Percentiles rank a stretch among this genome's conserved stretches.
Evolutionary conservation across 2,113 vertebrate genomes (phyloP).

Genomic region (Okapia johnstoni): DNA sequence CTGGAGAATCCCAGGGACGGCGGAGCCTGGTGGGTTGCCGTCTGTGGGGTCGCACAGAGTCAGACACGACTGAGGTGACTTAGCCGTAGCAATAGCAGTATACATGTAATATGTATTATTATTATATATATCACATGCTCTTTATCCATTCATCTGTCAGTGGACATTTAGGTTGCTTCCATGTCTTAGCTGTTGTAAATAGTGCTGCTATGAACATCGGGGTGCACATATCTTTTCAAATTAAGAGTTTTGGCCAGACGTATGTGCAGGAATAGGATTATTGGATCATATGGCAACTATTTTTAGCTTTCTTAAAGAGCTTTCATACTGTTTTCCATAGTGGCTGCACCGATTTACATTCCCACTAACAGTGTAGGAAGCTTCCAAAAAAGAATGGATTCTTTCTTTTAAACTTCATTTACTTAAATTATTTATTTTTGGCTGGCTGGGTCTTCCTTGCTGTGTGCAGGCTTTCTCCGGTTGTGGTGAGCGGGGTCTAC

Average conservation of each 20-base stretch:
- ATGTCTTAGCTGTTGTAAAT: not conserved
- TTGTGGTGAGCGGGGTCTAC: not conserved
- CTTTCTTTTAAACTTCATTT: not conserved
- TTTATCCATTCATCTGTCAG: not conserved
- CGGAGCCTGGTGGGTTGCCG: too few relatives aligned
- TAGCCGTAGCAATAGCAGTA: too few relatives aligned
- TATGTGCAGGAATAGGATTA: not conserved
- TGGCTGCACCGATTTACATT: not conserved
- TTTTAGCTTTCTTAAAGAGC: not conserved
- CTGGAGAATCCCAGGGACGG: too few relatives aligned
- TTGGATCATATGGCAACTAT: not conserved
- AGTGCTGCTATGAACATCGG: not conserved
- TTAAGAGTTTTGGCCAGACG: not conserved
- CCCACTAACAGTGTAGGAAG: not conserved
- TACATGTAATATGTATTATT: not conserved
- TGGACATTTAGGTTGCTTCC: not conserved
- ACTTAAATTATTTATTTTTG: not conserved
- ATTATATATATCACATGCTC: not conserved
- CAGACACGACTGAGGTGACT: too few relatives aligned
- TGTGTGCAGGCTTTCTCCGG: not conserved
- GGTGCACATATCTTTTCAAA: not conserved
- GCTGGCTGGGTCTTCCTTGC: not conserved
- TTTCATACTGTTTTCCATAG: not conserved
- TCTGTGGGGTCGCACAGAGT: too few relatives aligned
- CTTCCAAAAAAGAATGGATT: not conserved